A percentile compares a stretch with the other conserved stretches of the same genome.
Evolutionary conservation across 2,797 vertebrate genomes (phyloP).

Genomic region (Etheostoma nigrum): DNA sequence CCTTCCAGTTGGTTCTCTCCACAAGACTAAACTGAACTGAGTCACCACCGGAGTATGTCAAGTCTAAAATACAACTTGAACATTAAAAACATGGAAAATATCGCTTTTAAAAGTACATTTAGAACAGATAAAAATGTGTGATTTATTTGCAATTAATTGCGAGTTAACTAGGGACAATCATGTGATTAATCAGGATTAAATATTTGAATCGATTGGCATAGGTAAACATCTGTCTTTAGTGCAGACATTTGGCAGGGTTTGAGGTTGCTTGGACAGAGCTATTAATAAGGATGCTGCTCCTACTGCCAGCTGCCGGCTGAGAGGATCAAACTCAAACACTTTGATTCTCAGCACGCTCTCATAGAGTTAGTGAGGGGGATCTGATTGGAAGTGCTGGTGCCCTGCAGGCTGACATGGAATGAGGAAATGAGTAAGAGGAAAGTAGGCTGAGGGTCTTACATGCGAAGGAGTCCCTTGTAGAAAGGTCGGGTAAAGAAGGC

Average conservation of each 20-base stretch:
- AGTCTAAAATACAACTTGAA: no score
- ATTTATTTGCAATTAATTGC: no score
- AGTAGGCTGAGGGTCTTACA: constrained; percentile 85
- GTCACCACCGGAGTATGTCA: no score
- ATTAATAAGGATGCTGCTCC: constrained; percentile 50
- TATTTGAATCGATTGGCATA: no score
- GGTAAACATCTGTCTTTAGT: constrained; percentile 31
- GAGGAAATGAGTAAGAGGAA: neutral
- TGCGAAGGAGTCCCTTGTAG: constrained; percentile 98
- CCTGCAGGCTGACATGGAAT: neutral
- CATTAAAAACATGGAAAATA: no score
- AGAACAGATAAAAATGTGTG: no score
- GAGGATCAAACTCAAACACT: constrained; percentile 64
- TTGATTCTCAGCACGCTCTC: constrained; percentile 49
- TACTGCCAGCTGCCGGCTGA: constrained; percentile 52
- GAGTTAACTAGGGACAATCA: no score
- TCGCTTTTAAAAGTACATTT: no score
- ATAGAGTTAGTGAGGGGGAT: constrained; percentile 8
- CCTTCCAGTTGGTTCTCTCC: no score
- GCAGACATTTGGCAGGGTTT: constrained; percentile 46
- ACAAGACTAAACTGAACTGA: no score
- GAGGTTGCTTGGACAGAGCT: constrained; percentile 43
- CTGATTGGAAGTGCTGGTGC: constrained; percentile 8
- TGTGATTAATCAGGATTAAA: no score
- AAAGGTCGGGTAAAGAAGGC: constrained; percentile 98